Evolutionary conservation across 2,113 vertebrate species (phyloP).

Genomic region (Trematocara stigmaticum): DNA sequence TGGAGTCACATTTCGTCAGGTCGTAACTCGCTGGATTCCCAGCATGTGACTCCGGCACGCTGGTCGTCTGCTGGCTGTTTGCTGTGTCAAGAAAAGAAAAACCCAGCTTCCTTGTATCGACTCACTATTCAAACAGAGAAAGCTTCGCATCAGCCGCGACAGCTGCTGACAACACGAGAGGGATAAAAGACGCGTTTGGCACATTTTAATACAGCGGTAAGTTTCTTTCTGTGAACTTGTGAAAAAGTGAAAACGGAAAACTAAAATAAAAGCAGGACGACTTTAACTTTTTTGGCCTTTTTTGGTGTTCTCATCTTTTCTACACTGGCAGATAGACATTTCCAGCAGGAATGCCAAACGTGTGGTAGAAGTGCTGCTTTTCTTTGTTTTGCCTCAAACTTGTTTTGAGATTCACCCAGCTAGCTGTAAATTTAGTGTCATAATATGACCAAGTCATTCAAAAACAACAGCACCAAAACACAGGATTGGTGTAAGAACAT

Average conservation of each 20-base stretch:
- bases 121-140: neutral
- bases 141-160: neutral
- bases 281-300: neutral
- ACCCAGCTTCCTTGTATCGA: neutral
- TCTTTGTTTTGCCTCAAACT: neutral
- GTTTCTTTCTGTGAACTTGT: neutral
- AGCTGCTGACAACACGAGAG: neutral
- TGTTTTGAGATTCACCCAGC: neutral
- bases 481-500: accelerated
- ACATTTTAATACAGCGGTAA: neutral
- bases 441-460: neutral
- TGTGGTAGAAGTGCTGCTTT: neutral
- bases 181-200: neutral
- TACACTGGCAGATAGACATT: neutral
- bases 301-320: neutral
- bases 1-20: neutral
- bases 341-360: neutral
- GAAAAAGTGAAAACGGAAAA: neutral
- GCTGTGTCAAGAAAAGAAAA: neutral
- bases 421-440: neutral
- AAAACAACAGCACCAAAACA: neutral
- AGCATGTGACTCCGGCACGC: neutral
- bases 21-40: neutral
- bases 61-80: neutral
- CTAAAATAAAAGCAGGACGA: neutral